Base-by-base conservation (phyloP, 2,888 invertebrate genomes). In the Leptopilina drosophilae region DNA sequence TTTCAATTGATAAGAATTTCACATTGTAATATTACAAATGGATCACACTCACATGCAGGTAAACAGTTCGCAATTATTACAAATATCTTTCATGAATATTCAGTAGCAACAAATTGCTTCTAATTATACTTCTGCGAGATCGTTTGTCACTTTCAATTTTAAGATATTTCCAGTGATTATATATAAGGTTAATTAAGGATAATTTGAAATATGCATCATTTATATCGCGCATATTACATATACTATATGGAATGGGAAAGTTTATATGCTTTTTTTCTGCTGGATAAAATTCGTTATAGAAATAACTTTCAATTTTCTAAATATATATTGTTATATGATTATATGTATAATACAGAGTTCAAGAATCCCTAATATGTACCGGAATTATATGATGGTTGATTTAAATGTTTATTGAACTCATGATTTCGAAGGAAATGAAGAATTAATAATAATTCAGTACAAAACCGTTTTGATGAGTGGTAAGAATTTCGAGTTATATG, bases 91-190 rank as follows among this genome's bases (percentile, higher is more conserved):
- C 49, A 69, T 69, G 53, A 69, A 69, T 69, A 69, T 69, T 69
- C 69, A 69, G 14, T 53, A 26, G 11, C 14, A 14, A 53, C 26
- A 33, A 69, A 69, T 69, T 69, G 53, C 53, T 53, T 69, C 53
- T 26, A 49, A 53, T 69, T 53, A 14, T 26, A 46, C 14, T 69
- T 53, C 8, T 49, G 69, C 26, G 14, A 6, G 69, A 26, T 53
- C 69, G 26, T 69, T 69, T 69, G 69, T 69, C 69, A 69, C 53
- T 69, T 69, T 53, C 69, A 69, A 49, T 69, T 69, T 69, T 69
- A 9, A 53, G 49, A 53, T 53, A 69, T 69, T 69, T 33, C 49
- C 11, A 3, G 49, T 69, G 14, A 33, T 53, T 26, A 9, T 14
- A 14, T 26, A 26, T 69, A 62, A 62, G 67, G 49, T 49, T 69